Conservation (phyloP, 1,140 invertebrate genomes). For the Pygmarrhopalites habei region DNA sequence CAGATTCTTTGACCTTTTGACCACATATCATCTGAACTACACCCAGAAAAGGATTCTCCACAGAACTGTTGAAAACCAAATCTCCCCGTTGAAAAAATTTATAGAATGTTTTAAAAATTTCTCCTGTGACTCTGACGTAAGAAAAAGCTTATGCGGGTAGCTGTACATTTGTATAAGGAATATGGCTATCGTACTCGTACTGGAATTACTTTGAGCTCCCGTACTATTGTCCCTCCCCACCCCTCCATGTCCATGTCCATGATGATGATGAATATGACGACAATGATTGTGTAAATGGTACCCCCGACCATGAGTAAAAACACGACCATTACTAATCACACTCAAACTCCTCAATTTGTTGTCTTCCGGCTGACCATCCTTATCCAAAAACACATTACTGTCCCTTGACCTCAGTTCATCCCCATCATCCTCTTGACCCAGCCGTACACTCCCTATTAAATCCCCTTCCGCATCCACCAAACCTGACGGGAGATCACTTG, state of each 20-base stretch:
- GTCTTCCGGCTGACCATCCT: no score
- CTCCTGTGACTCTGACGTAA: no score
- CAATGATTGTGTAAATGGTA: conserved; percentile 12
- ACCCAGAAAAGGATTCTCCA: no score
- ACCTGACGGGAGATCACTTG: conserved; percentile 29
- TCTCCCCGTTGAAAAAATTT: no score
- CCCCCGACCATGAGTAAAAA: conserved; percentile 4
- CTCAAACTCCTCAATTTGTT: neutral
- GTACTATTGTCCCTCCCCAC: conserved; percentile 28
- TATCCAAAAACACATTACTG: no score
- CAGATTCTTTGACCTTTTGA: no score
- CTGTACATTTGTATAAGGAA: no score
- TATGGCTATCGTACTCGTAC: conserved; percentile 22
- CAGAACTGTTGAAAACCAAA: no score
- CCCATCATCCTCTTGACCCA: conserved; percentile 29
- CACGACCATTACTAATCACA: conserved; percentile 4
- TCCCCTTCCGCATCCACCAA: conserved; percentile 32
- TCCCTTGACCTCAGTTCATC: no score
- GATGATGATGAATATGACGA: neutral
- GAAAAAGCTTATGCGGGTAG: no score
- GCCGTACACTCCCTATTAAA: conserved; percentile 20
- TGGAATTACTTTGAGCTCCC: conserved; percentile 16
- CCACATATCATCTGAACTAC: no score
- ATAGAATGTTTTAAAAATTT: no score
- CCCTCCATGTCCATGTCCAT: neutral